Conservation (phyloP, 2,797 vertebrate genomes). For the Myripristis jacobus region DNA sequence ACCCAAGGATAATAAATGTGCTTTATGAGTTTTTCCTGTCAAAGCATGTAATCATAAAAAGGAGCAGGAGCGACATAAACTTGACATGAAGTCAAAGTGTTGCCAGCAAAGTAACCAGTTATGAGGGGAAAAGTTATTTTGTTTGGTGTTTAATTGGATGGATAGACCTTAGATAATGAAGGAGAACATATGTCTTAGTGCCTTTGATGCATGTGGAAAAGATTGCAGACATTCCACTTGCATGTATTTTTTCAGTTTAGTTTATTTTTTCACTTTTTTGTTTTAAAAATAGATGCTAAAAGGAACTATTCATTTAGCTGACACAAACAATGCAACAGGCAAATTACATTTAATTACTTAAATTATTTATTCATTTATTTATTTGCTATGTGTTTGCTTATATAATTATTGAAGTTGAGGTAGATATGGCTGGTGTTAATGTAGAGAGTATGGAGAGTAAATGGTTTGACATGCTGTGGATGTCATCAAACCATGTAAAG, state of each 20-base stretch:
- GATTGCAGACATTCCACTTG: slow-evolving; percentile 1
- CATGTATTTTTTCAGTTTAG: not conserved
- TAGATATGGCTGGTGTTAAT: slow-evolving; percentile 8
- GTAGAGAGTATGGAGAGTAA: slow-evolving; percentile 28
- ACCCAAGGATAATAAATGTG: slow-evolving; percentile 73
- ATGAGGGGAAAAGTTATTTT: slow-evolving; percentile 49
- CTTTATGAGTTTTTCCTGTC: slow-evolving; percentile 81
- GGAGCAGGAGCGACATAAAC: slow-evolving; percentile 67
- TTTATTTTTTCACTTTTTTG: not conserved
- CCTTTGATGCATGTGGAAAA: slow-evolving; percentile 46
- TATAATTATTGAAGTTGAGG: not conserved
- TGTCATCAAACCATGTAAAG: slow-evolving; percentile 42
- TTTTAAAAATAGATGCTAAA: not conserved
- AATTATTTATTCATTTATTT: too few relatives aligned
- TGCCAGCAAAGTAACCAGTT: slow-evolving; percentile 62
- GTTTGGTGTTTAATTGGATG: slow-evolving; percentile 71
- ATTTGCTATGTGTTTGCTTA: not conserved
- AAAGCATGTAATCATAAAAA: slow-evolving; percentile 75
- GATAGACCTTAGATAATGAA: slow-evolving; percentile 63
- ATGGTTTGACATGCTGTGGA: slow-evolving; percentile 16
- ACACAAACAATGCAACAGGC: not conserved
- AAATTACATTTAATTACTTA: not conserved
- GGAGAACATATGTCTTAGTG: slow-evolving; percentile 48
- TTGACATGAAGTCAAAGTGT: slow-evolving; percentile 63
- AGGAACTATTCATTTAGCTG: not conserved